Conservation (phyloP, 2,888 invertebrate genomes). For the Lacanobia oleracea region DNA sequence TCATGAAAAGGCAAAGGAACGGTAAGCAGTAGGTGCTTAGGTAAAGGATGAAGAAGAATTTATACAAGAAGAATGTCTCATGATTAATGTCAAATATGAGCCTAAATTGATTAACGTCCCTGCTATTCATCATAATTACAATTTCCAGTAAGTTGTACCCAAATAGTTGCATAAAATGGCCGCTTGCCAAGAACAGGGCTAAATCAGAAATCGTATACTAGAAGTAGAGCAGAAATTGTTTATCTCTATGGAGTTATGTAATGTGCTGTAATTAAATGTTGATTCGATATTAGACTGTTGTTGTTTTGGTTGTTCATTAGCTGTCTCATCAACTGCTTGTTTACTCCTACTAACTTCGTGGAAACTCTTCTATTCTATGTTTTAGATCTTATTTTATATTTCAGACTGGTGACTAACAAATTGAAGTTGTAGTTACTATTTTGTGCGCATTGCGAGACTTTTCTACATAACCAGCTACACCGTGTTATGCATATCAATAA, state of each 20-base stretch:
- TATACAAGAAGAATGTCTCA: neutral
- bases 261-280: conserved; percentile 18
- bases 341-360: neutral
- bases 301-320: neutral
- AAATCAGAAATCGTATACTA: conserved; percentile 45
- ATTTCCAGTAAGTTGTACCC: conserved; percentile 45
- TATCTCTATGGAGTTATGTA: conserved; percentile 30
- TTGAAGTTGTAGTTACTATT: conserved; percentile 29
- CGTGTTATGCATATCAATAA: conserved; percentile 59
- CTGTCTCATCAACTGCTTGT: neutral
- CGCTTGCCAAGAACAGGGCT: conserved; percentile 50
- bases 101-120: conserved; percentile 1
- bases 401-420: conserved; percentile 6
- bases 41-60: neutral
- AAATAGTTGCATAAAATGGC: conserved; percentile 59
- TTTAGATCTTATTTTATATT: neutral
- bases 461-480: conserved; percentile 43
- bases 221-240: conserved; percentile 35
- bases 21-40: too few relatives aligned
- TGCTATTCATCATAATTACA: conserved; percentile 39
- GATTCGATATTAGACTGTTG: neutral
- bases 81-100: conserved; percentile 1
- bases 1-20: fast-evolving
- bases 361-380: neutral
- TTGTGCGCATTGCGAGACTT: conserved; percentile 34